Evolutionary conservation across 2,888 invertebrate species (phyloP).

Genomic region (Halocaridina rubra): DNA sequence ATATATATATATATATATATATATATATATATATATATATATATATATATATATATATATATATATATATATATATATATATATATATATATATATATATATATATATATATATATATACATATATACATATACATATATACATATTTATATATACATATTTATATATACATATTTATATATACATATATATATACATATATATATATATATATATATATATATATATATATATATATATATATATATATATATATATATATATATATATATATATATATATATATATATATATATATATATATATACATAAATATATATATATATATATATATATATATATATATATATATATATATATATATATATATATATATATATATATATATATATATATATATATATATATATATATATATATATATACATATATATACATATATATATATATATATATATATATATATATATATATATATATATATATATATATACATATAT

Average conservation of each 20-base stretch:
- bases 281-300: no score
- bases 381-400: background rate
- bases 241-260: no score
- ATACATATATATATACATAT: background rate
- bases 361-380: background rate
- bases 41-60: slow-evolving; percentile 29
- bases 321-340: background rate
- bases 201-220: slow-evolving; percentile 16
- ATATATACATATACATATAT: background rate
- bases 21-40: slow-evolving; percentile 31
- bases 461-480: no score
- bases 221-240: no score
- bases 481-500: no score
- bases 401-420: no score
- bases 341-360: no score
- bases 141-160: no score
- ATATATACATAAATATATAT: background rate
- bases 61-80: slow-evolving; percentile 31
- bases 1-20: background rate
- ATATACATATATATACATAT: no score
- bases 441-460: no score
- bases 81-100: slow-evolving; percentile 33
- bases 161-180: no score
- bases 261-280: no score
- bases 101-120: slow-evolving; percentile 28